Conservation (phyloP, 2,113 vertebrate genomes). For the Chaetops frenatus region DNA sequence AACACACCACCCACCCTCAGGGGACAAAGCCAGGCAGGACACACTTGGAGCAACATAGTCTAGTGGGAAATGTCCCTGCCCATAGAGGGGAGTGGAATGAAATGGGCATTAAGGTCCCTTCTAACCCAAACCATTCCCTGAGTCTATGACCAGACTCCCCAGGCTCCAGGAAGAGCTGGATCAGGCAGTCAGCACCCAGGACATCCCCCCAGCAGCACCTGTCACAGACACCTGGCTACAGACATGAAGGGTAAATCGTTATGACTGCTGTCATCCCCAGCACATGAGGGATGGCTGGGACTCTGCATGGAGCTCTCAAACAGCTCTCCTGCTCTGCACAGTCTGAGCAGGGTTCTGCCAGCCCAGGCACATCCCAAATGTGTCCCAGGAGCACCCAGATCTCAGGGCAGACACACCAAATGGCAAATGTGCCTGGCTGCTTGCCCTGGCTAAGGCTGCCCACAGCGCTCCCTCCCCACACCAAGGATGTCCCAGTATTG, state of each 20-base stretch:
- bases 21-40: background rate
- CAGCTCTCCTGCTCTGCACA: background rate
- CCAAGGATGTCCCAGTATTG: background rate
- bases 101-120: background rate
- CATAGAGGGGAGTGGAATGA: background rate
- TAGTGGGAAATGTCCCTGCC: background rate
- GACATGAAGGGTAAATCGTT: background rate
- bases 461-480: accelerated
- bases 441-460: background rate
- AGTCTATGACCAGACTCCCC: background rate
- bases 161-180: background rate
- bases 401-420: background rate
- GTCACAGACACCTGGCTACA: background rate
- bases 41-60: accelerated
- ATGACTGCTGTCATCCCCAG: background rate
- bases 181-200: background rate
- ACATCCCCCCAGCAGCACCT: background rate
- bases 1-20: background rate
- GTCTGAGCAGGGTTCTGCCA: background rate
- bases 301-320: accelerated
- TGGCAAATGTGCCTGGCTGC: background rate
- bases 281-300: accelerated
- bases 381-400: background rate
- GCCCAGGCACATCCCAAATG: accelerated
- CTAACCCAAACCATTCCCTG: background rate